A percentile compares a stretch with the other conserved stretches of the same genome.
phyloP scores from a whole-genome alignment of 2,797 vertebrate genomes.

The Pseudochaenichthys georgianus region DNA sequence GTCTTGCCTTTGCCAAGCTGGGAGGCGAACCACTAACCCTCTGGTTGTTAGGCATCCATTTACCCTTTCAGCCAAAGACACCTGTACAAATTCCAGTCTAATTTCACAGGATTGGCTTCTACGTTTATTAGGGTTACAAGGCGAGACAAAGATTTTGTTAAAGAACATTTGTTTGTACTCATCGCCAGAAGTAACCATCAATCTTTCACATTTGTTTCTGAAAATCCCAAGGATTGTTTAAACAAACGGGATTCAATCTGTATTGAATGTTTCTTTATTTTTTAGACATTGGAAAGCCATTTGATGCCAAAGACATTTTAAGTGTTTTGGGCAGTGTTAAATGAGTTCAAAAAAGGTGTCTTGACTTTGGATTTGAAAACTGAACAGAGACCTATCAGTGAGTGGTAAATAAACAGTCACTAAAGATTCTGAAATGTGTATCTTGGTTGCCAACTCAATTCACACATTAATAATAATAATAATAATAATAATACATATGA shows the following conservation, averaged over 20 bases:
- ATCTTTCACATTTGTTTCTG: no score
- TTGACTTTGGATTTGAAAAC: background rate
- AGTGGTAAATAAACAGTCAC: background rate
- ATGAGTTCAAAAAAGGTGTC: background rate
- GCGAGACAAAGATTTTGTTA: no score
- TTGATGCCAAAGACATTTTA: no score
- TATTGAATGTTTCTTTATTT: background rate
- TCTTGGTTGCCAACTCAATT: background rate
- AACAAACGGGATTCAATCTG: background rate
- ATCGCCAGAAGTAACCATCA: no score
- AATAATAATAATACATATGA: background rate
- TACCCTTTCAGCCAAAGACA: no score
- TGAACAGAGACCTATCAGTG: background rate
- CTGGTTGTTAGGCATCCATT: no score
- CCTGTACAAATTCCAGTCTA: no score
- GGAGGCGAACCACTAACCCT: no score
- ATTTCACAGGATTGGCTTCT: no score
- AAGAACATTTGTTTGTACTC: no score
- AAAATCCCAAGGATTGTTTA: background rate
- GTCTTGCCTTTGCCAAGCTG: no score
- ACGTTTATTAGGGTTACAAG: no score
- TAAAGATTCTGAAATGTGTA: background rate
- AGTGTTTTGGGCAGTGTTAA: background rate
- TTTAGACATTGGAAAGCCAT: background rate
- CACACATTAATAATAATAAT: background rate